phyloP scores from a whole-genome alignment of 2,797 vertebrate species.

The Carduelis carduelis region DNA sequence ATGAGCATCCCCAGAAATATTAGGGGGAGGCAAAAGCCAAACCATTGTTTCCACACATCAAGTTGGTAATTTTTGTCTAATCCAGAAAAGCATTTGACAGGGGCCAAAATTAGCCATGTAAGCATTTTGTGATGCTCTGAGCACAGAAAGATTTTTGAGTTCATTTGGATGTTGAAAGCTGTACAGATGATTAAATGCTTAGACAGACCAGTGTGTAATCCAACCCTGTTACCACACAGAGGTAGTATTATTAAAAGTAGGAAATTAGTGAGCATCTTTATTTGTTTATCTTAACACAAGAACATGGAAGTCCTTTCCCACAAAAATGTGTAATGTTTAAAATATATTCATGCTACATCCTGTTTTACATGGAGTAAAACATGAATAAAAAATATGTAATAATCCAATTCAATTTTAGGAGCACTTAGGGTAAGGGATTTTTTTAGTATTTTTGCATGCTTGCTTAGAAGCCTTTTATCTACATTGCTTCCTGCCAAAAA shows the following conservation, averaged over 20 bases:
- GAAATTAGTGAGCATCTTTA: not conserved
- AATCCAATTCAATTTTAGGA: not conserved
- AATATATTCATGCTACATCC: not conserved
- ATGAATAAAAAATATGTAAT: not conserved
- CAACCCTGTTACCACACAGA: not conserved
- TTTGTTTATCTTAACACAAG: not conserved
- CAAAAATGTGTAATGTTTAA: not conserved
- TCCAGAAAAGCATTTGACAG: not conserved
- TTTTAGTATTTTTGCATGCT: not conserved
- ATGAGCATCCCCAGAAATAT: not conserved
- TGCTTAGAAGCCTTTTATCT: not conserved
- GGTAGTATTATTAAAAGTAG: not conserved
- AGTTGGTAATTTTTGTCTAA: not conserved
- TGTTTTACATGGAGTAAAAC: not conserved
- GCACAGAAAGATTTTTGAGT: not conserved
- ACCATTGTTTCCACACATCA: fast-evolving
- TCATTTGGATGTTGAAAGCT: not conserved
- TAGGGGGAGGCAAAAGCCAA: not conserved
- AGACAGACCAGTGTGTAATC: not conserved
- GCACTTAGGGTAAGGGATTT: not conserved
- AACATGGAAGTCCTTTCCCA: not conserved
- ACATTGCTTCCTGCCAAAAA: not conserved
- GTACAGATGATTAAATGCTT: not conserved
- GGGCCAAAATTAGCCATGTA: not conserved
- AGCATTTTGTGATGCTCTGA: not conserved